A percentile compares a stretch with the other conserved stretches of the same genome.
phyloP scores from a whole-genome alignment of 92 coral and sea anemone species.

The Bergia sp. region DNA sequence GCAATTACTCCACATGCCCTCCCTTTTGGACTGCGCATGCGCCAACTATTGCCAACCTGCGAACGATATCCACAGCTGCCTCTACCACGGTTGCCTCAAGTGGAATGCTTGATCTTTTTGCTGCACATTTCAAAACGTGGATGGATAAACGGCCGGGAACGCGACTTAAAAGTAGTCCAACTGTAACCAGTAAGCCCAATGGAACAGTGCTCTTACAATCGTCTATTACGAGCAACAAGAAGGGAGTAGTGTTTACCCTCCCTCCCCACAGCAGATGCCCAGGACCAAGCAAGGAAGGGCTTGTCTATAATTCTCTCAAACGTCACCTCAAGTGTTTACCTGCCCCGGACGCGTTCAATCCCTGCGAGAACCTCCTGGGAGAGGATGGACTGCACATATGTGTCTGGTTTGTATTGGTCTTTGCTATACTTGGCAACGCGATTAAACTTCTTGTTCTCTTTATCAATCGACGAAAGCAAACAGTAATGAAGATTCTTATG shows the following conservation, averaged over 20 bases:
- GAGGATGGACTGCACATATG: slow-evolving; percentile 68
- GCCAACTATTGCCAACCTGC: neutral
- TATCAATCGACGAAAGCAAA: slow-evolving; percentile 62
- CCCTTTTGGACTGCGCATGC: neutral
- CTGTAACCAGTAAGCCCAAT: neutral
- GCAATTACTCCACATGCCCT: slow-evolving; percentile 35
- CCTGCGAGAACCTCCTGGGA: slow-evolving; percentile 88
- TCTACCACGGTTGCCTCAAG: neutral
- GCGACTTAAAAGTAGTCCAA: no score
- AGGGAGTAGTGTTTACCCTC: neutral
- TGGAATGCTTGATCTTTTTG: slow-evolving; percentile 6
- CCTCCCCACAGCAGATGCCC: slow-evolving; percentile 27
- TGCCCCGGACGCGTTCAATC: slow-evolving; percentile 79
- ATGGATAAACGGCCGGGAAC: neutral
- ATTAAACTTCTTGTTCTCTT: slow-evolving; percentile 71
- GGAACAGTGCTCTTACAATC: neutral
- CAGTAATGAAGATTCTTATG: slow-evolving; percentile 71
- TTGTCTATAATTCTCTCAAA: neutral
- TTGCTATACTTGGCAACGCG: slow-evolving; percentile 77
- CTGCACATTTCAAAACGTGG: slow-evolving; percentile 9
- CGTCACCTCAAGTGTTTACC: slow-evolving; percentile 61
- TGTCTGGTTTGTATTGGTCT: slow-evolving; percentile 79
- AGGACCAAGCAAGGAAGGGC: neutral
- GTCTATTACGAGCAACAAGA: neutral
- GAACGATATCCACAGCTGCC: neutral